phyloP scores from a whole-genome alignment of 1,140 invertebrate genomes.

The Bombus breviceps region DNA sequence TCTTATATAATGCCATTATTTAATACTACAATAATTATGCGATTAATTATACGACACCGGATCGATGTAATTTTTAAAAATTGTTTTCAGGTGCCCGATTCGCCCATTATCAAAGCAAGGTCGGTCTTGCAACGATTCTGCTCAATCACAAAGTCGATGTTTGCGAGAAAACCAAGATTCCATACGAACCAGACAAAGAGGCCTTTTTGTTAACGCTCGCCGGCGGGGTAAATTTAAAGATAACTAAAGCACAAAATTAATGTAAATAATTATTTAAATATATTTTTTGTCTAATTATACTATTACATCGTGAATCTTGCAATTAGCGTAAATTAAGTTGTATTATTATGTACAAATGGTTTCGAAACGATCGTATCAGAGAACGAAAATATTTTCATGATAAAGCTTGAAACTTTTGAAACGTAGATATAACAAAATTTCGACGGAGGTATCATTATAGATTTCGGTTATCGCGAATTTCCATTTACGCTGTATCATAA shows the following conservation, averaged over 20 bases:
- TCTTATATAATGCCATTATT: not conserved
- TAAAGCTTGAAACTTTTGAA: too few relatives aligned
- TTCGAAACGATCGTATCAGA: too few relatives aligned
- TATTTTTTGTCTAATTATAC: too few relatives aligned
- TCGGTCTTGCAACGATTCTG: slow-evolving; percentile 79
- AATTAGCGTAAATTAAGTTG: not conserved
- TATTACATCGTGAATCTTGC: too few relatives aligned
- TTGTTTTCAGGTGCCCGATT: slow-evolving; percentile 74
- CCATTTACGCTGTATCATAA: too few relatives aligned
- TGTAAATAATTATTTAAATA: not conserved
- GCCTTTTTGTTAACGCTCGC: slow-evolving; percentile 53
- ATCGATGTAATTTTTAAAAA: not conserved
- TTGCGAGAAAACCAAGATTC: slow-evolving; percentile 71
- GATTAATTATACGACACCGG: too few relatives aligned
- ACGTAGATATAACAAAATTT: too few relatives aligned
- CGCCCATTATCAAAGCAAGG: slow-evolving; percentile 80
- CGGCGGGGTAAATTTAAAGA: slow-evolving; percentile 62
- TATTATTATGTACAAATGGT: not conserved
- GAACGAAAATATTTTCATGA: too few relatives aligned
- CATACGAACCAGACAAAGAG: slow-evolving; percentile 52
- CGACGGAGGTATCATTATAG: too few relatives aligned
- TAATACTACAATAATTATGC: not conserved
- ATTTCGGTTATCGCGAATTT: too few relatives aligned
- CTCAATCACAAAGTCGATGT: slow-evolving; percentile 75
- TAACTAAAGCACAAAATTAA: slow-evolving; percentile 40